Conservation (phyloP, 2,113 vertebrate species). For the Periophthalmodon schlosseri region DNA sequence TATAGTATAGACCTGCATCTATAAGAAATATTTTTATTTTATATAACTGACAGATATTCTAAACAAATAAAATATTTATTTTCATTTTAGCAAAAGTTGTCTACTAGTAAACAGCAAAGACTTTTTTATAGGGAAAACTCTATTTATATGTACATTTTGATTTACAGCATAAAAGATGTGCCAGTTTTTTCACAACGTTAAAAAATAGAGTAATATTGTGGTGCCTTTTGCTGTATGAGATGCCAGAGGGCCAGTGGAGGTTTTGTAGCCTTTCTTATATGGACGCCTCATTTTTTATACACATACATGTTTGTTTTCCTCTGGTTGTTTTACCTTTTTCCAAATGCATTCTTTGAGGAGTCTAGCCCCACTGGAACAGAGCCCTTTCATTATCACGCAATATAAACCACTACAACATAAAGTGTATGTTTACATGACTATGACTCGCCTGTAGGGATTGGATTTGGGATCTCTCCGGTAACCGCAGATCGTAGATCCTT, state of each 20-base stretch:
- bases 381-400: conserved; percentile 74
- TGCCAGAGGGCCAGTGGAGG: conserved; percentile 88
- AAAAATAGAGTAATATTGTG: conserved; percentile 97
- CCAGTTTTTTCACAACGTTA: conserved; percentile 98
- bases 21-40: conserved; percentile 98
- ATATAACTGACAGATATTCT: conserved; percentile 97
- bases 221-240: conserved; percentile 99
- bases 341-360: conserved; percentile 74
- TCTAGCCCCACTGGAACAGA: conserved; percentile 74
- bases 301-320: conserved; percentile 69
- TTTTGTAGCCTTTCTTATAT: conserved; percentile 93
- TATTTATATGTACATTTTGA: conserved; percentile 99
- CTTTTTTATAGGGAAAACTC: conserved; percentile 99
- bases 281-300: conserved; percentile 85
- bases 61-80: conserved; percentile 99
- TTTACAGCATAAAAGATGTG: conserved; percentile 98
- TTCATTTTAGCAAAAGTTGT: conserved; percentile 99
- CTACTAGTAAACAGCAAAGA: conserved; percentile 99
- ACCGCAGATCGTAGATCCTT: conserved; percentile 57
- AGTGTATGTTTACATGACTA: conserved; percentile 83
- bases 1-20: conserved; percentile 85
- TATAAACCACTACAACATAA: conserved; percentile 81
- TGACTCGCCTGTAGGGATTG: conserved; percentile 72
- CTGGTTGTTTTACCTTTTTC: conserved; percentile 68
- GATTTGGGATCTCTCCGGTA: conserved; percentile 67